Base-by-base conservation (phyloP, 2,888 invertebrate species). In the Drepana falcataria region DNA sequence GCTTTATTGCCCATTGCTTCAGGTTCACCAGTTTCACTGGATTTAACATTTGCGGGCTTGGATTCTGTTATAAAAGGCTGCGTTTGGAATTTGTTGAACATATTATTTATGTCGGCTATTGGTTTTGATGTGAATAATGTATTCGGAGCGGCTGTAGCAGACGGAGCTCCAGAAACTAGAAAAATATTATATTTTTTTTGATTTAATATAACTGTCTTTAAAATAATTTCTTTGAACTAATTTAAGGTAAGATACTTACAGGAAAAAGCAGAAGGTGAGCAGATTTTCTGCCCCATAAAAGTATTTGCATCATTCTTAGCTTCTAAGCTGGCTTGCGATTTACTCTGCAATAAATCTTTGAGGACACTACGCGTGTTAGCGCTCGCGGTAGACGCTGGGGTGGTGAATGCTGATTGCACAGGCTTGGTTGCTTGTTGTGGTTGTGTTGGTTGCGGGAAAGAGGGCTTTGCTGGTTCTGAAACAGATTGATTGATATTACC, bases 271-370 rank as follows among this genome's bases (percentile, higher is more conserved):
- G 78, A 71, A 2, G 90, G 90, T 2, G 87, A 81, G 64, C 91
- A 90, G 60, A 91, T 87, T 53, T 79, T 82, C 59, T 87, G 89
- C 55, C 87, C 89, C 85, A 89, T 84, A 52, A 90, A 91, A 0
- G 73, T 75, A 56, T 81, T 87, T 1, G 65, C 64, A 37, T 79
- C 77, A 47, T 67, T 81, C 54, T 65, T 76, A 63, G 51, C 59
- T 53, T 54, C 68, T 61, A 53, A 52, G 35, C 63, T 73, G 0
- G 74, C 68, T 61, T 81, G 81, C 37, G 60, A 61, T 56, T 82
- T 82, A 40, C 66, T 83, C 57, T 81, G 79, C 5, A 82, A 59
- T 34, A 81, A 61, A 53, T 83, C 81, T 71, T 85, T 87, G 1
- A 88, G 76, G 0, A 82, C 75, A 53, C 74, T 85, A 4, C 79